Evolutionary conservation across 2,797 vertebrate species (phyloP).

Genomic region (Pempheris klunzingeri): DNA sequence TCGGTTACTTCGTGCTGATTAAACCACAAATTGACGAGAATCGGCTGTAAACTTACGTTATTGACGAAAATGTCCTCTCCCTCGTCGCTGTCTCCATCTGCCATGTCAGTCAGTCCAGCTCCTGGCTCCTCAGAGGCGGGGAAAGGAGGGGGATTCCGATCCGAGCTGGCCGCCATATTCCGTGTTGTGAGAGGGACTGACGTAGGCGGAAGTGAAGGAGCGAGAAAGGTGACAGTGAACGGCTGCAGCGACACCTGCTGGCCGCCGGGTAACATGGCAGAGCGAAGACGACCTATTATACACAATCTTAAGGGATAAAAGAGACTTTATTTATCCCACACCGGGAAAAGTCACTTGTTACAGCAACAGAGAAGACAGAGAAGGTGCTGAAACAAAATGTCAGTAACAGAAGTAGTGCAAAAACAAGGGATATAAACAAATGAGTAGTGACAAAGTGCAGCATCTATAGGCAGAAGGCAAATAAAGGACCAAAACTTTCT

Average conservation of each 20-base stretch:
- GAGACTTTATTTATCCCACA: no score
- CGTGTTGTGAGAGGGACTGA: slow-evolving; percentile 68
- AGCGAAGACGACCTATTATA: no score
- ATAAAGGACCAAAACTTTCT: no score
- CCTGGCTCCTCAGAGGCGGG: slow-evolving; percentile 74
- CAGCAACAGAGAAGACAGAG: no score
- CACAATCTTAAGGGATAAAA: no score
- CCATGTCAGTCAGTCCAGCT: slow-evolving; percentile 60
- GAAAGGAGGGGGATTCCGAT: slow-evolving; percentile 83
- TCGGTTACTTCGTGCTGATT: no score
- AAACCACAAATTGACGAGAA: accelerated
- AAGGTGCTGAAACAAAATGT: no score
- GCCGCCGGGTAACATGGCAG: not conserved
- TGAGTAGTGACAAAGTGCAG: no score
- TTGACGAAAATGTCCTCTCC: slow-evolving; percentile 84
- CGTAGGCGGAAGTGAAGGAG: slow-evolving; percentile 60
- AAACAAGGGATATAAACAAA: no score
- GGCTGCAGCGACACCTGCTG: slow-evolving; percentile 60
- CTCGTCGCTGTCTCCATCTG: slow-evolving; percentile 83
- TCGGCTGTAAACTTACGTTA: slow-evolving; percentile 63
- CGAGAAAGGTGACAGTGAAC: accelerated
- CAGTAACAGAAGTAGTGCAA: no score
- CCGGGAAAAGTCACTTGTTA: no score
- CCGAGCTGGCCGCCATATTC: slow-evolving; percentile 82
- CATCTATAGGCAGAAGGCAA: no score